Conservation (phyloP, 2,113 vertebrate species). For the Calyptomena viridis region DNA sequence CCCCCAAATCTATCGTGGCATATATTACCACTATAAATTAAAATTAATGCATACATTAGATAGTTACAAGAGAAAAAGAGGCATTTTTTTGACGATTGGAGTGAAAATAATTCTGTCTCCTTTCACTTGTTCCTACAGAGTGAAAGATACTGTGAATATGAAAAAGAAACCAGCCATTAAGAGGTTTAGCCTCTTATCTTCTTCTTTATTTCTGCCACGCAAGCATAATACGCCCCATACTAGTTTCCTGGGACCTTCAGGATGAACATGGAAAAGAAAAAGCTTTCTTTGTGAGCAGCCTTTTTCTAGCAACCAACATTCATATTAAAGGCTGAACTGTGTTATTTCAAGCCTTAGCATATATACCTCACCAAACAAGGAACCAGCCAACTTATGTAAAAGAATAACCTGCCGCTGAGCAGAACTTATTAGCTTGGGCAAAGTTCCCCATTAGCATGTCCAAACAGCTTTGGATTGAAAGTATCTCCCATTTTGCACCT, state of each 20-base stretch:
- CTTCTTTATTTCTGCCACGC: background rate
- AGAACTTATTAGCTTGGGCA: conserved; percentile 50
- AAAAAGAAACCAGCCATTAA: background rate
- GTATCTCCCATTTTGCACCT: conserved; percentile 46
- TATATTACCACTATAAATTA: background rate
- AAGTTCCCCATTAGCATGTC: background rate
- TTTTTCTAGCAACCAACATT: background rate
- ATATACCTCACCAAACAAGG: conserved; percentile 20
- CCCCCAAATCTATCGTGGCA: background rate
- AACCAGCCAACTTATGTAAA: conserved; percentile 27
- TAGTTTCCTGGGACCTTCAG: background rate
- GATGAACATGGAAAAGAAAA: background rate
- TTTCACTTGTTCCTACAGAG: background rate
- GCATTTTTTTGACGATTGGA: background rate
- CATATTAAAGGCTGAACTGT: background rate
- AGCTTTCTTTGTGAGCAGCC: background rate
- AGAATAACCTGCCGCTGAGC: conserved; percentile 48
- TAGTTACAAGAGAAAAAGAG: background rate
- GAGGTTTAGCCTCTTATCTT: background rate
- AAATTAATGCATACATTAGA: background rate
- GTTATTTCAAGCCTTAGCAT: conserved; percentile 34
- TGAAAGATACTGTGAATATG: background rate
- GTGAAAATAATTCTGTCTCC: background rate
- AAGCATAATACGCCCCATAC: background rate
- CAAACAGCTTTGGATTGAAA: conserved; percentile 44